phyloP scores from a whole-genome alignment of 2,888 invertebrate species.

The Clunio marinus region DNA sequence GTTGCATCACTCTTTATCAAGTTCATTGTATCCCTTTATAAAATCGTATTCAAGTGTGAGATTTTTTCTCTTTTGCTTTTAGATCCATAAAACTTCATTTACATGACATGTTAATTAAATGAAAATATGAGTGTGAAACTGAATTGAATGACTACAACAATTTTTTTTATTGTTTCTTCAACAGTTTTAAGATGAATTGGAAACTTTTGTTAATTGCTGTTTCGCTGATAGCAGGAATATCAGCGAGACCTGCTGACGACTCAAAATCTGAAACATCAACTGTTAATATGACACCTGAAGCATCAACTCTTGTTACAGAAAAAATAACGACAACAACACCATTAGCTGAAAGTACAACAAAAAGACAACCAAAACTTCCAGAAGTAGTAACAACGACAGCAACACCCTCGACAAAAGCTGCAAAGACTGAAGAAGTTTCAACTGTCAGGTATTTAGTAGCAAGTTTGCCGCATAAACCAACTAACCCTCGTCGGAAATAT shows the following conservation, averaged over 20 bases:
- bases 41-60: neutral
- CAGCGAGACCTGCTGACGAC: constrained; percentile 34
- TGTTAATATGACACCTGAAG: neutral
- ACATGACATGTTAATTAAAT: neutral
- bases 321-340: neutral
- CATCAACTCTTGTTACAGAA: constrained; percentile 8
- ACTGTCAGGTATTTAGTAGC: constrained; percentile 32
- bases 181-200: constrained; percentile 30
- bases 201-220: constrained; percentile 27
- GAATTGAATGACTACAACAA: neutral
- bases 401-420: constrained; percentile 2
- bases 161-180: neutral
- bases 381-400: neutral
- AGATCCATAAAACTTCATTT: neutral
- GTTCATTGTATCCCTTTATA: neutral
- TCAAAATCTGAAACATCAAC: neutral
- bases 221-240: neutral
- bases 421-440: neutral
- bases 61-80: neutral
- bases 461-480: constrained; percentile 26
- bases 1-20: constrained; percentile 26
- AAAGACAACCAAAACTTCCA: neutral
- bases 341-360: neutral
- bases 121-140: neutral
- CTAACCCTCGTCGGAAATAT: constrained; percentile 30